Base-by-base conservation (phyloP, 2,888 invertebrate genomes). In the Phorcus lineatus region DNA sequence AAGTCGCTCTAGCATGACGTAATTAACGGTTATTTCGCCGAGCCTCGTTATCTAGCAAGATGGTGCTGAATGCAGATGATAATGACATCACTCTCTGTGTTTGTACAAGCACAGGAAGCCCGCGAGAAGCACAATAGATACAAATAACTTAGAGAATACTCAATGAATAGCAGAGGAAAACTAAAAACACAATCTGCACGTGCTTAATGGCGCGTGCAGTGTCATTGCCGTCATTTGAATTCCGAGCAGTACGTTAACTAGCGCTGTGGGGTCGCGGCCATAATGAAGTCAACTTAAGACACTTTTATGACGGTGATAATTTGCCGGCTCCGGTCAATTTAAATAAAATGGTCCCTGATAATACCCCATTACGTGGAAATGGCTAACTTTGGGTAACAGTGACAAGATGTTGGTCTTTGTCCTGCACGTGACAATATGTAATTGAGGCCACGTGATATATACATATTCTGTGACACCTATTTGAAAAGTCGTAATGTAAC, bases 261-360 rank as follows among this genome's bases (percentile, higher is more conserved):
- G 19, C 70, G 3, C 36, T 70, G 70, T 70, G 28, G 2, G 70
- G 40, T 57, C 40, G 13, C 6, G 36, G 16, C 11, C 70, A 36
- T 70, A 70, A 70, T 70, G 70, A 70, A 40, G 70, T 40, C 19
- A 31, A 31, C 36, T n/a, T 31, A 3, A 36, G 70, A 40, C 70
- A 70, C 70, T 70, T 70, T 70, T 70, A 70, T 70, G 40, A 40
- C 36, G 28, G 70, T 70, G 70, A 70, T 70, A 70, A 70, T 57
- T 19, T 19, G 22, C 22, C 24, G 19, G 19, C 24, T 57, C 19
- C 57, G 24, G 22, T 22, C 57, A 57, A 22, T 57, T 19, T 57
- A 57, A 57, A 57, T 57, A 57, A 57, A 24, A 62, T 28, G 13
- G 17, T 22, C 28, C 28, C 24, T 24, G 28, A 28, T 62, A 62